A percentile compares a stretch with the other conserved stretches of the same genome.
Conservation (phyloP, 1,140 invertebrate genomes). For the Pogonomyrmex barbatus region DNA sequence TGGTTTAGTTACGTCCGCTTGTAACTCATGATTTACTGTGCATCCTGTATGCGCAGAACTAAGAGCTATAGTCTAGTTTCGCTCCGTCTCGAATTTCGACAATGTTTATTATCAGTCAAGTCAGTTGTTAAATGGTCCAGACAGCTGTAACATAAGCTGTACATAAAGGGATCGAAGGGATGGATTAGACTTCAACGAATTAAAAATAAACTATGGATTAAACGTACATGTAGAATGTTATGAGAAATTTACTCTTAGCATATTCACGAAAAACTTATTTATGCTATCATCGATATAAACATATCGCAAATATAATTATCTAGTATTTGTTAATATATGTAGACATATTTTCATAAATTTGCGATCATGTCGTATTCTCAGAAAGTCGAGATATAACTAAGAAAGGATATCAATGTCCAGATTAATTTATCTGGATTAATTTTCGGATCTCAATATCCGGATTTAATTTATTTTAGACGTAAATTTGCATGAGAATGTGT, state of each 20-base stretch:
- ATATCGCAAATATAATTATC: slow-evolving; percentile 33
- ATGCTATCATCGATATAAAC: background rate
- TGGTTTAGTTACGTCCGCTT: background rate
- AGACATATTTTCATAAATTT: slow-evolving; percentile 3
- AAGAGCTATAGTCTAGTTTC: slow-evolving; percentile 25
- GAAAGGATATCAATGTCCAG: background rate
- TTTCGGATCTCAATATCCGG: background rate
- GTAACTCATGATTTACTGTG: background rate
- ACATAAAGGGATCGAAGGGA: background rate
- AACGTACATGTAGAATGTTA: background rate
- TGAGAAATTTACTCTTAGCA: background rate
- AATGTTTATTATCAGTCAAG: slow-evolving; percentile 15
- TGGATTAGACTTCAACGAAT: background rate
- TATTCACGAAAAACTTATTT: background rate
- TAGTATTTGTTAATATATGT: background rate
- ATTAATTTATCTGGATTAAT: background rate
- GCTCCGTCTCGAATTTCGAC: slow-evolving; percentile 19
- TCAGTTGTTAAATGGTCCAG: slow-evolving; percentile 39
- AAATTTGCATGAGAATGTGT: background rate
- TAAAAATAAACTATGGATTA: slow-evolving; percentile 5
- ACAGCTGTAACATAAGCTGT: background rate
- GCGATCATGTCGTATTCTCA: background rate
- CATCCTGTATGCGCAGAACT: background rate
- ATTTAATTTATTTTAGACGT: background rate
- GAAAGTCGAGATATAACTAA: background rate